Evolutionary conservation across 2,113 vertebrate genomes (phyloP).

Genomic region (Cettia cetti): DNA sequence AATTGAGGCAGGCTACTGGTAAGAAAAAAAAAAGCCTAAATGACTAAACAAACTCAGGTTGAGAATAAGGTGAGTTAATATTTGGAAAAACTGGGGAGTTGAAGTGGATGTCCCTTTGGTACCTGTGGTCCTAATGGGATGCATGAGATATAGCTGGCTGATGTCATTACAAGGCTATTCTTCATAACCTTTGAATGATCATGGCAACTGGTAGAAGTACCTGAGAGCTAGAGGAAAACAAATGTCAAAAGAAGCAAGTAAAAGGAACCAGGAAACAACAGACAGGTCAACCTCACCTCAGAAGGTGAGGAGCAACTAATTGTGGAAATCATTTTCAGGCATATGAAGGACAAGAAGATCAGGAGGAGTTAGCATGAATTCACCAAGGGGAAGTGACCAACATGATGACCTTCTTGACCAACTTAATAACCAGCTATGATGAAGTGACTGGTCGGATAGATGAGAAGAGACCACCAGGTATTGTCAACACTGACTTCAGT

Average conservation of each 20-base stretch:
- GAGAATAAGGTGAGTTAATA: not conserved
- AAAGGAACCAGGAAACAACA: not conserved
- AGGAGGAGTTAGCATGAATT: not conserved
- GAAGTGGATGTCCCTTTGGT: not conserved
- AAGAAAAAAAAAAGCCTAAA: not conserved
- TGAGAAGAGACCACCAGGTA: not conserved
- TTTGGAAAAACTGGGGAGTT: not conserved
- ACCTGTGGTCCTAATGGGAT: not conserved
- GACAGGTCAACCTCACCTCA: not conserved
- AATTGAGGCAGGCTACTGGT: not conserved
- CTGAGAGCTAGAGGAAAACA: not conserved
- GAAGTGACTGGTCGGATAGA: not conserved
- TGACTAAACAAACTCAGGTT: not conserved
- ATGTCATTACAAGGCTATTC: not conserved
- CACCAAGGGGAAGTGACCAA: not conserved
- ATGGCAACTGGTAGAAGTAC: not conserved
- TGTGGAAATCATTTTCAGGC: not conserved
- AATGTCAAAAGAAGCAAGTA: not conserved
- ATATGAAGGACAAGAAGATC: not conserved
- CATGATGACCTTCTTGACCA: not conserved
- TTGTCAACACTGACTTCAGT: not conserved
- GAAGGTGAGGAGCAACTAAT: not conserved
- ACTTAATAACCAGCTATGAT: not conserved
- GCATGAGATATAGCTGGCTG: not conserved
- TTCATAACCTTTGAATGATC: not conserved